Evolutionary conservation across 2,797 vertebrate genomes (phyloP).

Genomic region (Acrossocheilus wenchowensis): DNA sequence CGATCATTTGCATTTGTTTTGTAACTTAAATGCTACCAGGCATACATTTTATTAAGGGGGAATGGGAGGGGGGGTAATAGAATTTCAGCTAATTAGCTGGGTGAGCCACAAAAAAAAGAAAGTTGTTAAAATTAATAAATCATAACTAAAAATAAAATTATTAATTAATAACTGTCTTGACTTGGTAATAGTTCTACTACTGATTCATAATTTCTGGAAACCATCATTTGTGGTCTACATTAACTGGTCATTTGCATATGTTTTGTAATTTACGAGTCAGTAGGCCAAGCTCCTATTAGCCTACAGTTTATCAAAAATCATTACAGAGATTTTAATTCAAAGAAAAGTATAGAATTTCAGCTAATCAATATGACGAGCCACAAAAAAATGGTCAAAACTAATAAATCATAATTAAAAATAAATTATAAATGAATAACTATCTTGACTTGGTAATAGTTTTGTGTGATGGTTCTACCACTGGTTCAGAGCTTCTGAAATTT

Average conservation of each 20-base stretch:
- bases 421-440: neutral
- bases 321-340: neutral
- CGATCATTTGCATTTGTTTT: neutral
- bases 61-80: too few relatives aligned
- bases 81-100: neutral
- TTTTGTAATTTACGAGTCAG: neutral
- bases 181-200: neutral
- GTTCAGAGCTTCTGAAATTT: neutral
- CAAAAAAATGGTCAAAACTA: neutral
- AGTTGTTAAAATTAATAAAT: neutral
- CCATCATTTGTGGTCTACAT: neutral
- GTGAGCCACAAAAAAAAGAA: neutral
- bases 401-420: neutral
- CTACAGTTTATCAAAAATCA: neutral
- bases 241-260: neutral
- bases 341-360: neutral
- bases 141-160: neutral
- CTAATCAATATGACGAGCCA: neutral
- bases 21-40: neutral
- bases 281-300: neutral
- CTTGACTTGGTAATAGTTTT: neutral
- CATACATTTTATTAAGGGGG: neutral
- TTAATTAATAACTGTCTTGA: neutral
- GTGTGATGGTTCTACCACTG: neutral
- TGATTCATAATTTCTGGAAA: neutral